Base-by-base conservation (phyloP, 2,888 invertebrate genomes). In the Candidula unifasciata region DNA sequence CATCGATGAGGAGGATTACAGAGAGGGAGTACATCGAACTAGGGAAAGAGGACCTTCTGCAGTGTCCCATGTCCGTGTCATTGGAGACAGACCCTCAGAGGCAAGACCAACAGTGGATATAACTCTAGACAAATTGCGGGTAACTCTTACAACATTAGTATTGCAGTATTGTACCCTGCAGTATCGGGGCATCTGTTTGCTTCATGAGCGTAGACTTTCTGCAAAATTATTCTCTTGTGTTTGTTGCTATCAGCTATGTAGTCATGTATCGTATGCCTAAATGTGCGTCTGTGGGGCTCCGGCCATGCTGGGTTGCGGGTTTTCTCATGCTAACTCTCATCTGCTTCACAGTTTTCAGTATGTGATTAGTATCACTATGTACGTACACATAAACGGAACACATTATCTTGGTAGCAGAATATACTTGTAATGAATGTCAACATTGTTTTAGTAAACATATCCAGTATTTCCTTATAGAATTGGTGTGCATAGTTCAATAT, bases 41-140 rank as follows among this genome's bases (percentile, higher is more conserved):
- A 27, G 78, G 64, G 64, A 5, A 10, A 37, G 1, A 10, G 37
- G 18, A 24, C 16, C 78, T 37, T 78, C 44, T 66, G n/a, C 80
- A 33, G 52, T 27, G 30, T 52, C 80, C 68, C 35, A 68, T 80
- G 52, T 68, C 68, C 66, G 44, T 18, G 80, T 80, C 18, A 44
- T 80, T 27, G 2, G 24, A 52, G 80, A 79, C 21, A 66, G 54
- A 64, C 8, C 30, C n/a, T 44, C 35, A 37, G 66, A 2, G 27
- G 44, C 16, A 18, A 66, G 54, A 64, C 8, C 44, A 64, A 27
- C 35, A 66, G 66, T 1, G 27, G 44, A 27, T 35, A 24, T n/a
- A 37, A 35, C n/a, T 30, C 33, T 64, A 35, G 35, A 30, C 33
- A 68, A 0, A 27, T 21, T 8, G 30, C 44, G 68, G 80, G 80